phyloP scores from a whole-genome alignment of 2,113 vertebrate species.

The Phaethon lepturus region DNA sequence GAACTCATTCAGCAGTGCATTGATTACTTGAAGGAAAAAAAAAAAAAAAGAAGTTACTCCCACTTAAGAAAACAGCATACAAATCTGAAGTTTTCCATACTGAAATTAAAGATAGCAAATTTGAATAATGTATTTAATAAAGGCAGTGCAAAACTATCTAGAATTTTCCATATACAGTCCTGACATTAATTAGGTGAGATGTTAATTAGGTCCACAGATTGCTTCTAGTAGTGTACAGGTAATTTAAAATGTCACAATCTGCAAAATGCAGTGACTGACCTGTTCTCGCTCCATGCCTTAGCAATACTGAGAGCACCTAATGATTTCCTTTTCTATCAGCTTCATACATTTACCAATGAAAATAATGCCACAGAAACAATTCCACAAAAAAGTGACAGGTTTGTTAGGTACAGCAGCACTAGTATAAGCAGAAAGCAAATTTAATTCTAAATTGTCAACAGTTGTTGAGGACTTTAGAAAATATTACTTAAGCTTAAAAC shows the following conservation, averaged over 20 bases:
- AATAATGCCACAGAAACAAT: conserved; percentile 81
- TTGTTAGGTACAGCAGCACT: conserved; percentile 61
- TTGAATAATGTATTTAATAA: conserved; percentile 67
- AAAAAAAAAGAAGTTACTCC: conserved; percentile 75
- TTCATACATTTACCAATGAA: conserved; percentile 76
- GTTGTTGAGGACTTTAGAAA: conserved; percentile 63
- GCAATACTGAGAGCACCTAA: conserved; percentile 85
- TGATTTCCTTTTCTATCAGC: conserved; percentile 88
- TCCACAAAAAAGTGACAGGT: conserved; percentile 79
- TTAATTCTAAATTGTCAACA: conserved; percentile 66
- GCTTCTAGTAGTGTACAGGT: conserved; percentile 88
- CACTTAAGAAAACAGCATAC: conserved; percentile 80
- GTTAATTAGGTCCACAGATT: conserved; percentile 93
- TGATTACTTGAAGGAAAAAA: conserved; percentile 89
- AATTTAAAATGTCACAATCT: conserved; percentile 90
- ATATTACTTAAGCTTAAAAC: conserved; percentile 58
- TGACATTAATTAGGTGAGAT: conserved; percentile 81
- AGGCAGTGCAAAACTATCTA: conserved; percentile 71
- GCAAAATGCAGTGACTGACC: conserved; percentile 75
- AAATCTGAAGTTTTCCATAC: conserved; percentile 75
- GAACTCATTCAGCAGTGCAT: conserved; percentile 96
- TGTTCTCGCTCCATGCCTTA: conserved; percentile 74
- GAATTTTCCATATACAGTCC: conserved; percentile 74
- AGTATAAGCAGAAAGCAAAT: conserved; percentile 33
- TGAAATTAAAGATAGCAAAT: conserved; percentile 52